Percentiles rank a stretch among this genome's conserved stretches.
Evolutionary conservation across 2,113 vertebrate species (phyloP).

Genomic region (Sterna hirundo): DNA sequence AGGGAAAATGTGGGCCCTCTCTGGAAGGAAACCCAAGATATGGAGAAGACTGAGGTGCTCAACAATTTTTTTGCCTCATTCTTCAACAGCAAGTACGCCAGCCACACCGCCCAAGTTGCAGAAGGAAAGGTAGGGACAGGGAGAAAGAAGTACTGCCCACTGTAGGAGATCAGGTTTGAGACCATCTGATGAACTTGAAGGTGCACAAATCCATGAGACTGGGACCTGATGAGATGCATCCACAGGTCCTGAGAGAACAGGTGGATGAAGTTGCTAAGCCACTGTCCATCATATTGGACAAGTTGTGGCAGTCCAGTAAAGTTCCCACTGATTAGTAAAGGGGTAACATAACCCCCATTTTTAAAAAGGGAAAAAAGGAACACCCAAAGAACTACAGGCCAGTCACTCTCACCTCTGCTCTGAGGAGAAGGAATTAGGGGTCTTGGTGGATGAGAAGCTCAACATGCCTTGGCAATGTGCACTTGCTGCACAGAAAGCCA

Average conservation of each 20-base stretch:
- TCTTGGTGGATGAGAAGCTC: background rate
- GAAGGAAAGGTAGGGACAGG: background rate
- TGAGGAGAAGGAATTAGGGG: background rate
- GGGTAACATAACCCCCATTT: background rate
- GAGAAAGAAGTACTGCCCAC: background rate
- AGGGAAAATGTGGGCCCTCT: too few species aligned
- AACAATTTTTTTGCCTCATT: background rate
- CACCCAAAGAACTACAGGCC: background rate
- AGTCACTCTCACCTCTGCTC: background rate
- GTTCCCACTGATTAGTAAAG: background rate
- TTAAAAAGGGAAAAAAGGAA: background rate
- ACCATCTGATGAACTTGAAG: background rate
- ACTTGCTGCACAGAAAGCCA: background rate
- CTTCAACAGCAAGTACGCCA: background rate
- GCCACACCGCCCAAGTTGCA: background rate
- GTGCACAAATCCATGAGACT: background rate
- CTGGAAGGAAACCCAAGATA: too few species aligned
- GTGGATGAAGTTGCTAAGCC: background rate
- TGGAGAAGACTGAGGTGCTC: too few species aligned
- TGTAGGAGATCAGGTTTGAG: background rate
- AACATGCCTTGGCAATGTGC: background rate
- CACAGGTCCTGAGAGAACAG: background rate
- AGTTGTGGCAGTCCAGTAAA: background rate
- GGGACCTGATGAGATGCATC: background rate
- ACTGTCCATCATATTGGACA: background rate